Conservation (phyloP, 2,797 vertebrate species). For the Pseudochirops corinnae region DNA sequence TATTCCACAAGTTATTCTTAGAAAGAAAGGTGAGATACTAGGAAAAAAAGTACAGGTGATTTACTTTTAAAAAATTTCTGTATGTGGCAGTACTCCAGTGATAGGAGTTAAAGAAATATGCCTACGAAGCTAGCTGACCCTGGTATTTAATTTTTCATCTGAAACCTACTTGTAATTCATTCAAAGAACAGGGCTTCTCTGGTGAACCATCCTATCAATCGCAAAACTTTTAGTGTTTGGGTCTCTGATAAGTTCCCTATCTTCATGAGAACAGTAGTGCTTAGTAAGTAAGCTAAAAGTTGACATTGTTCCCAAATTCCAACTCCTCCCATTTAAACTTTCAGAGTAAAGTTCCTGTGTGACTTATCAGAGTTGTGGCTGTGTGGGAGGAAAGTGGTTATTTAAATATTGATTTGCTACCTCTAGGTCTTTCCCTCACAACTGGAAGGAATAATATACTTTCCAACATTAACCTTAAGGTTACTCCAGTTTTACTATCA, state of each 20-base stretch:
- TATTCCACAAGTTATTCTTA: not conserved
- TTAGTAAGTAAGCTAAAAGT: not conserved
- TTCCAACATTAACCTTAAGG: not conserved
- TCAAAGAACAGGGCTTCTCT: not conserved
- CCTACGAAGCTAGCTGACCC: not conserved
- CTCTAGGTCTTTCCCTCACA: not conserved
- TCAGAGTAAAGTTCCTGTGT: not conserved
- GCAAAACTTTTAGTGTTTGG: slow-evolving; percentile 18
- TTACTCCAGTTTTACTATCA: not conserved
- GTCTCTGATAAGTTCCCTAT: slow-evolving; percentile 5
- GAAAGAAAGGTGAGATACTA: not conserved
- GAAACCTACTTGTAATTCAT: not conserved
- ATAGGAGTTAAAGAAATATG: slow-evolving; percentile 15
- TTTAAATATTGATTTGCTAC: not conserved
- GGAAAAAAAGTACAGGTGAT: not conserved
- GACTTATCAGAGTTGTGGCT: not conserved
- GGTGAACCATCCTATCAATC: not conserved
- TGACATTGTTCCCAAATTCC: not conserved
- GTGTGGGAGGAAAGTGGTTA: not conserved
- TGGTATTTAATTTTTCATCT: not conserved
- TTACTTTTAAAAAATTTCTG: not conserved
- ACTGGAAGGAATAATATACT: not conserved
- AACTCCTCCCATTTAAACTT: not conserved
- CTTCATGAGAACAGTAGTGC: not conserved
- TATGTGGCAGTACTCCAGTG: not conserved